These are phyloP conservation scores for Leptarthrus brevirostris DNA, from an alignment of 2,888 invertebrate genomes.

Conservation along the genomic window DNA sequence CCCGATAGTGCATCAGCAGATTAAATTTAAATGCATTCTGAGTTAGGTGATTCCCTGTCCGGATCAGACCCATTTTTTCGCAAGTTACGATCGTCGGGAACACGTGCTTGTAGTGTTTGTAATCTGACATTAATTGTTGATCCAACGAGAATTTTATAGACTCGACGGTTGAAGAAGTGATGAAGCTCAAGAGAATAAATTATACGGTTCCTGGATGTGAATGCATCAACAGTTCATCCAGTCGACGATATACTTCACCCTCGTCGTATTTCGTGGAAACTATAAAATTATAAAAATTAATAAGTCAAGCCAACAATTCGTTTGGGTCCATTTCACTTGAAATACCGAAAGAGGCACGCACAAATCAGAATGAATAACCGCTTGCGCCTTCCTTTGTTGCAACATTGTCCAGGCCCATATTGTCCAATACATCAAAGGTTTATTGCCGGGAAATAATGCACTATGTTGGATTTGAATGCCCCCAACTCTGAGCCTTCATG, in stretches of 20 bases:
- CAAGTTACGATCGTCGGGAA: not conserved
- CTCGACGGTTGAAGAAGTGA: not conserved
- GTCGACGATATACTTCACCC: constrained; percentile 35
- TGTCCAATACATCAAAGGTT: constrained; percentile 55
- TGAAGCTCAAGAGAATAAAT: constrained; percentile 34
- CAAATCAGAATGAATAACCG: constrained; percentile 52
- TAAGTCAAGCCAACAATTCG: constrained; percentile 55
- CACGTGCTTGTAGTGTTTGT: constrained; percentile 37
- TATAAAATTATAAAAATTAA: constrained; percentile 55
- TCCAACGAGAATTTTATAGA: constrained; percentile 24
- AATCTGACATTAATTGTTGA: constrained; percentile 47
- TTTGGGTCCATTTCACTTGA: constrained; percentile 55
- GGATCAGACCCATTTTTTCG: not conserved
- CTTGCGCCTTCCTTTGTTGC: constrained; percentile 53
- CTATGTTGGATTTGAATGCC: constrained; percentile 41
- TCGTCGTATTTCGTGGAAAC: constrained; percentile 52
- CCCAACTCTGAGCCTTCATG: constrained; percentile 41
- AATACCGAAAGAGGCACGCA: constrained; percentile 53
- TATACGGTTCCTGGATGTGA: constrained; percentile 22
- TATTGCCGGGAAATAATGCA: constrained; percentile 47
- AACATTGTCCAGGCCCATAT: constrained; percentile 51
- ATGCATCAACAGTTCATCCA: constrained; percentile 27
- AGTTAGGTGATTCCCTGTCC: too few species aligned
- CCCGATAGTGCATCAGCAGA: too few species aligned
- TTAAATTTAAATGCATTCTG: too few species aligned